Percentiles rank a stretch among this genome's conserved stretches.
phyloP scores from a whole-genome alignment of 92 coral and sea anemone genomes.

The Epizoanthus stellaris region DNA sequence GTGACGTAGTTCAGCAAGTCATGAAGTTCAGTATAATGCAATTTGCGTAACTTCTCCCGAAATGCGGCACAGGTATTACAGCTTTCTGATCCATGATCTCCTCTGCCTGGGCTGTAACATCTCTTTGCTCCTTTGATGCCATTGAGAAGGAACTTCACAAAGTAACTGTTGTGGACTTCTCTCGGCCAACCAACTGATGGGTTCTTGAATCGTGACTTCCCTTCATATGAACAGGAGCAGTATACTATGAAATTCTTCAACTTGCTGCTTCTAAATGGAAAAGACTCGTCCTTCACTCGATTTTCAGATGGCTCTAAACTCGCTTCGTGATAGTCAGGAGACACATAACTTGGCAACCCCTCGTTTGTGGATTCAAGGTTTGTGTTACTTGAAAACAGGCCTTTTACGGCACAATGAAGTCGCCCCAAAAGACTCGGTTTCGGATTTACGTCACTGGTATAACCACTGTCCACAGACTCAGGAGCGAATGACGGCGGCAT shows the following conservation, averaged over 20 bases:
- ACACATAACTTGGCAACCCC: neutral
- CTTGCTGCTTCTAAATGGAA: too few species aligned
- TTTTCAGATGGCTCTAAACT: neutral
- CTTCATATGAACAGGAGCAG: slow-evolving; percentile 1
- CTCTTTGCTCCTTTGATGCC: slow-evolving; percentile 8
- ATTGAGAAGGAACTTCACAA: neutral
- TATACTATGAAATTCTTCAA: neutral
- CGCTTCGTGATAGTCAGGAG: neutral
- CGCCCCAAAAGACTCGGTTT: neutral
- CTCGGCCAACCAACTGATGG: neutral
- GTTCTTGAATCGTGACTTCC: neutral
- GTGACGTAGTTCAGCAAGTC: neutral
- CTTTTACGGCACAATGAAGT: neutral
- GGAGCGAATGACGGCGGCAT: neutral
- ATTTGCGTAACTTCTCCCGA: neutral
- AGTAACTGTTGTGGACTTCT: neutral
- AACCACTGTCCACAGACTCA: neutral
- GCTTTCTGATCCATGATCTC: neutral
- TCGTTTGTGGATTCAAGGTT: neutral
- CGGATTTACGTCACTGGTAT: neutral
- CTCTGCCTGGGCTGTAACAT: neutral
- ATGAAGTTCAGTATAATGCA: neutral
- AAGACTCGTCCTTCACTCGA: too few species aligned
- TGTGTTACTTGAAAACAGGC: neutral
- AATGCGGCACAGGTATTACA: neutral